Evolutionary conservation across 2,797 vertebrate species (phyloP).

Genomic region (Gadopsis marmoratus): DNA sequence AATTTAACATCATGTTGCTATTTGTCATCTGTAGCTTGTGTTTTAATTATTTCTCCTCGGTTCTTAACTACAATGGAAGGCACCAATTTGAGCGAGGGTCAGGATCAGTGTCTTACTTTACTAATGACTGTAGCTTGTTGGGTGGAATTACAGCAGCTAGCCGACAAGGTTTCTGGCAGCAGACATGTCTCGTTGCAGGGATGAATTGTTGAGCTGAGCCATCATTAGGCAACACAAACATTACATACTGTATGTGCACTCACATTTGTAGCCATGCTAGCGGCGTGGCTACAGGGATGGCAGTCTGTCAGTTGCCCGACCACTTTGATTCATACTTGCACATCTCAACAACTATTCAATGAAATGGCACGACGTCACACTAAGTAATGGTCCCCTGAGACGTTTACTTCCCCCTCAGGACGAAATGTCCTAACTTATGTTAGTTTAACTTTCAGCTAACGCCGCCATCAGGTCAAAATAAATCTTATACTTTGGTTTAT

Average conservation of each 20-base stretch:
- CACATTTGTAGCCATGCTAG: background rate
- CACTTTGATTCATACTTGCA: background rate
- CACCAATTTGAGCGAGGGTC: background rate
- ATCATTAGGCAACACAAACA: conserved; percentile 4
- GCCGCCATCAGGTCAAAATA: too few relatives aligned
- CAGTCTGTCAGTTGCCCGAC: background rate
- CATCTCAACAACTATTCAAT: background rate
- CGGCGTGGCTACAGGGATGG: background rate
- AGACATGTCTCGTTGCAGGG: conserved; percentile 19
- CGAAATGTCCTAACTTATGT: background rate
- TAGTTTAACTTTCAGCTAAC: background rate
- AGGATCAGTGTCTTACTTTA: background rate
- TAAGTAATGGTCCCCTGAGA: background rate
- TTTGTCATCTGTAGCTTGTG: conserved; percentile 11
- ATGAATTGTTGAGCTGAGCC: conserved; percentile 9
- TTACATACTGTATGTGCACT: background rate
- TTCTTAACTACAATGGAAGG: background rate
- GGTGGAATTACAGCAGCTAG: conserved; percentile 17
- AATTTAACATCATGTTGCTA: conserved; percentile 1
- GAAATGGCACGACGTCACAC: background rate
- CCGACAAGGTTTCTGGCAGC: background rate
- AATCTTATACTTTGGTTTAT: background rate
- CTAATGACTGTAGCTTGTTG: conserved; percentile 1
- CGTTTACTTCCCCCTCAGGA: too few relatives aligned
- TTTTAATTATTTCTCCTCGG: background rate